These are phyloP conservation scores for Manis javanica DNA, from an alignment of 2,797 vertebrate species.

Conservation along the genomic window DNA sequence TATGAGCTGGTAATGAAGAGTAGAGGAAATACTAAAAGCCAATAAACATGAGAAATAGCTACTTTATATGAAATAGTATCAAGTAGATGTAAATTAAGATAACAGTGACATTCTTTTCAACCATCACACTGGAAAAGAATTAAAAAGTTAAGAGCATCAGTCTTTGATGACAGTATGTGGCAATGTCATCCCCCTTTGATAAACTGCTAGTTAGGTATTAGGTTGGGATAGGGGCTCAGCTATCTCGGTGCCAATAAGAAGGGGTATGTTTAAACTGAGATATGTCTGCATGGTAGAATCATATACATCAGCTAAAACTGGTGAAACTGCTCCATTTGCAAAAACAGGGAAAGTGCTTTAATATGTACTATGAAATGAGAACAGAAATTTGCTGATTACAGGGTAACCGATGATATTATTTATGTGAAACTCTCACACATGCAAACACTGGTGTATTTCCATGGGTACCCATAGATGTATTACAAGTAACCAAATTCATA, in stretches of 20 bases:
- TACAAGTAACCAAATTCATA: background rate
- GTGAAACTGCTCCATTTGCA: background rate
- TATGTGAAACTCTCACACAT: background rate
- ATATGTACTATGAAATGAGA: background rate
- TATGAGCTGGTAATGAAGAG: background rate
- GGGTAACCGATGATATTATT: background rate
- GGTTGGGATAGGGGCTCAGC: background rate
- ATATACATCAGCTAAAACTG: background rate
- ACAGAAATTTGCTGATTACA: background rate
- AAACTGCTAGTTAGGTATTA: background rate
- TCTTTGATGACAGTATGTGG: background rate
- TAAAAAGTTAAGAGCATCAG: background rate
- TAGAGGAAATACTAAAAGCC: background rate
- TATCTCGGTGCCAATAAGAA: rapidly evolving
- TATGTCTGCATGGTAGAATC: background rate
- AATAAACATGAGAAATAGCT: background rate
- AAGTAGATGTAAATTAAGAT: background rate
- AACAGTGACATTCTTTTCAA: background rate
- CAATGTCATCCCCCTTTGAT: background rate
- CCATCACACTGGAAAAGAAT: background rate
- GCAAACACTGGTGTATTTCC: background rate
- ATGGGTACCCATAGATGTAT: background rate
- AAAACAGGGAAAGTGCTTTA: background rate
- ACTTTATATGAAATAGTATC: background rate
- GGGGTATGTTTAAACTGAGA: background rate